Conservation (phyloP, 2,113 vertebrate species). For the Phyllopteryx taeniolatus region DNA sequence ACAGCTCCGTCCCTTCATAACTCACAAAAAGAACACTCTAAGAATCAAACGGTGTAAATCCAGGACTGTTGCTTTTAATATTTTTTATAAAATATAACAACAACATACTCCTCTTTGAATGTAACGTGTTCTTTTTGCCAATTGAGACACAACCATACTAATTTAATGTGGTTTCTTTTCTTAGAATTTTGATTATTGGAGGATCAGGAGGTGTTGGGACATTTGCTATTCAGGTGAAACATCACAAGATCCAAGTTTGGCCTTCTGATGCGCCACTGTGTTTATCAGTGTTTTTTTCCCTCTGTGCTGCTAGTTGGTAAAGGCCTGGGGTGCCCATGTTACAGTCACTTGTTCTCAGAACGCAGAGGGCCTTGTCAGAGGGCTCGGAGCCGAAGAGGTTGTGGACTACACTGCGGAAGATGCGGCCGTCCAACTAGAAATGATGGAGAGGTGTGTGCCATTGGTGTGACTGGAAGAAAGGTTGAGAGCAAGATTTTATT, state of each 20-base stretch:
- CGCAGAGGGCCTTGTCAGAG: conserved; percentile 78
- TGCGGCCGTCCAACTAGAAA: conserved; percentile 71
- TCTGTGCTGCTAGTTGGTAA: conserved; percentile 76
- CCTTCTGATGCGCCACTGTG: background rate
- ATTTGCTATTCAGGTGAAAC: conserved; percentile 84
- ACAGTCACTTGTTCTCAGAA: conserved; percentile 89
- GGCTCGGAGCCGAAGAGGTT: conserved; percentile 84
- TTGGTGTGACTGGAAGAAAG: background rate
- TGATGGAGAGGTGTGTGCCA: conserved; percentile 76
- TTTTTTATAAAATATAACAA: background rate
- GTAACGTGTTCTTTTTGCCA: conserved; percentile 8
- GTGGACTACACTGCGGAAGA: conserved; percentile 82
- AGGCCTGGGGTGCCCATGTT: conserved; percentile 87
- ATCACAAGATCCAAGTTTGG: background rate
- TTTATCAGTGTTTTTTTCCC: conserved; percentile 10
- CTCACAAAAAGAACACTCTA: background rate
- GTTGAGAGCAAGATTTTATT: conserved; percentile 14
- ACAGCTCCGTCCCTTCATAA: background rate
- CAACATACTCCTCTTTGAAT: background rate
- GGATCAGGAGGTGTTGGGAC: conserved; percentile 91
- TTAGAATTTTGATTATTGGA: conserved; percentile 86
- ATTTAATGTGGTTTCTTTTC: conserved; percentile 27
- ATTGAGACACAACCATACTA: background rate
- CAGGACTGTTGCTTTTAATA: background rate
- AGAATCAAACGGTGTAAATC: background rate